Evolutionary conservation across 2,888 invertebrate genomes (phyloP).

Genomic region (Hofmannophila pseudospretella): DNA sequence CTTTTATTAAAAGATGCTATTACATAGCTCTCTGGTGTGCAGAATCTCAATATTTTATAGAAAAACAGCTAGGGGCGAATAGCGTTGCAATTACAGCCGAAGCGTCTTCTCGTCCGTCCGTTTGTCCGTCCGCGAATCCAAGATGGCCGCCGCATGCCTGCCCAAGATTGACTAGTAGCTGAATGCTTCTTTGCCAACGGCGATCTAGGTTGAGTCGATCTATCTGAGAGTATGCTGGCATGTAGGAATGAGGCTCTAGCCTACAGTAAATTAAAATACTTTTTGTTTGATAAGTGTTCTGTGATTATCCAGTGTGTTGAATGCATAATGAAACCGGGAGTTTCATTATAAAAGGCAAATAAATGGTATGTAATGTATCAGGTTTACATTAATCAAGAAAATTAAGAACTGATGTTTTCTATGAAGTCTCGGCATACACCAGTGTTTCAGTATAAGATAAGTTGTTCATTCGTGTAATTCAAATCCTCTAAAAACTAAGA

Average conservation of each 20-base stretch:
- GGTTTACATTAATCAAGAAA: too few relatives aligned
- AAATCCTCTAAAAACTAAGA: too few relatives aligned
- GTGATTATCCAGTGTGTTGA: conserved; percentile 47
- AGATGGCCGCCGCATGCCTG: conserved; percentile 71
- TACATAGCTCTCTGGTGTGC: conserved; percentile 5
- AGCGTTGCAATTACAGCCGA: conserved; percentile 66
- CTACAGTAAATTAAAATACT: conserved; percentile 66
- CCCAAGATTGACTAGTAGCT: conserved; percentile 74
- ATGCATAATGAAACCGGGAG: conserved; percentile 36
- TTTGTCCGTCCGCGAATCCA: conserved; percentile 47
- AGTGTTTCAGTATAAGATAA: too few relatives aligned
- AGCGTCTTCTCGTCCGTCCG: conserved; percentile 56
- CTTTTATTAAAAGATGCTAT: background rate
- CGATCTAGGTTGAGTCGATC: conserved; percentile 59
- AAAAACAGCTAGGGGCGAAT: conserved; percentile 63
- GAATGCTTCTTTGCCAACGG: conserved; percentile 62
- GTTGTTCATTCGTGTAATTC: too few relatives aligned
- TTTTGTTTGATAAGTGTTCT: conserved; percentile 61
- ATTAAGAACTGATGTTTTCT: too few relatives aligned
- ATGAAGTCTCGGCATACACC: too few relatives aligned
- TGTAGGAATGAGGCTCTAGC: conserved; percentile 54
- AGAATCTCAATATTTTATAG: conserved; percentile 49
- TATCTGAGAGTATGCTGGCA: conserved; percentile 53
- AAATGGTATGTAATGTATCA: too few relatives aligned
- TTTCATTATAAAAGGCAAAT: conserved; percentile 25